Conservation (phyloP, 1,140 invertebrate species). For the Halesus radiatus region DNA sequence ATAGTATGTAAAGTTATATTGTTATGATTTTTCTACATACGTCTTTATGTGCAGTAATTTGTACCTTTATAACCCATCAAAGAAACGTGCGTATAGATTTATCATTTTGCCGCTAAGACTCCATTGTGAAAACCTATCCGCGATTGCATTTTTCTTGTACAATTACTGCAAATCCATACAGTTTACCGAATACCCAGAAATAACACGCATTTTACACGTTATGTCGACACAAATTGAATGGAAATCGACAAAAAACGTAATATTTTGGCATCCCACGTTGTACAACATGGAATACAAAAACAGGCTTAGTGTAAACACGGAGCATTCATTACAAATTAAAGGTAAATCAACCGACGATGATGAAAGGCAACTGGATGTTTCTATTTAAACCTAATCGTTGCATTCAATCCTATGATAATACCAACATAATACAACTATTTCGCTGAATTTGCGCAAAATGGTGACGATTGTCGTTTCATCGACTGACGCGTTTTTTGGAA, state of each 20-base stretch:
- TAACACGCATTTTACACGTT: background rate
- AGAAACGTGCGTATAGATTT: too few relatives aligned
- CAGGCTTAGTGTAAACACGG: conserved; percentile 18
- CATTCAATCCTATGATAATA: background rate
- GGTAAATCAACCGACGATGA: conserved; percentile 5
- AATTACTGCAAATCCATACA: too few relatives aligned
- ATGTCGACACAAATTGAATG: too few relatives aligned
- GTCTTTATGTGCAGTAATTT: too few relatives aligned
- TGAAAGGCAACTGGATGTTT: conserved; percentile 8
- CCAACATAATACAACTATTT: background rate
- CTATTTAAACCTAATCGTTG: conserved; percentile 23
- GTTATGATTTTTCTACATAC: too few relatives aligned
- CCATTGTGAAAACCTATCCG: too few relatives aligned
- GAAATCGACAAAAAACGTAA: background rate
- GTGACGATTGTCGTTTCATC: background rate
- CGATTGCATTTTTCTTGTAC: too few relatives aligned
- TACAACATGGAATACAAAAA: conserved; percentile 6
- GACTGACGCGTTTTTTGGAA: conserved; percentile 21
- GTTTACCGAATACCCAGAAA: background rate
- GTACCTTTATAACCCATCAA: too few relatives aligned
- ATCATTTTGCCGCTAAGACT: too few relatives aligned
- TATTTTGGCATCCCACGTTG: background rate
- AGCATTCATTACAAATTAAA: conserved; percentile 37
- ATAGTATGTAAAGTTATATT: too few relatives aligned
- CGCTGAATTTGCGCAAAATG: conserved; percentile 6